A percentile compares a stretch with the other conserved stretches of the same genome.
Conservation (phyloP, 2,113 vertebrate genomes). For the Phyllostomus hastatus region DNA sequence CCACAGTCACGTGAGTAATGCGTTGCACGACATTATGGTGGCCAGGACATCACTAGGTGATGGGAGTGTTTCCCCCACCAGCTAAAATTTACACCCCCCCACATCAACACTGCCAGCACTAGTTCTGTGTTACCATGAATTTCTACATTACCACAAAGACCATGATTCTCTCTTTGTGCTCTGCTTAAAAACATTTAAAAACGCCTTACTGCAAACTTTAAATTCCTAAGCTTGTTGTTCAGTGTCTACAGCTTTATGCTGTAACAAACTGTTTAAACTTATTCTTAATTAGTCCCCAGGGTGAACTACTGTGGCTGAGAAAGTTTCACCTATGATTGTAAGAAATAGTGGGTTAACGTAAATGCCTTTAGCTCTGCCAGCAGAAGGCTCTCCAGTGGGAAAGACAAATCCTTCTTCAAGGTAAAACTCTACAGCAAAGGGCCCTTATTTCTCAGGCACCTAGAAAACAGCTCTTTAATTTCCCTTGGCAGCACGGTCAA, state of each 20-base stretch:
- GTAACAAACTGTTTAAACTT: neutral
- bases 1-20: neutral
- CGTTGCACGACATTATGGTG: accelerated
- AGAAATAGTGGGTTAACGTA: neutral
- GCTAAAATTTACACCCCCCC: neutral
- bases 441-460: neutral
- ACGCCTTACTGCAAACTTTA: neutral
- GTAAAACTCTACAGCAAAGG: neutral
- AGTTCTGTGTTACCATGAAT: neutral
- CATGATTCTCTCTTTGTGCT: neutral
- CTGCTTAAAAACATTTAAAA: neutral
- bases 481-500: neutral
- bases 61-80: neutral
- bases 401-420: neutral
- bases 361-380: neutral
- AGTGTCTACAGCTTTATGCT: neutral
- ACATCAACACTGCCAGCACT: accelerated
- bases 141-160: neutral
- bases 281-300: neutral
- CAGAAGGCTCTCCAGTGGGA: neutral
- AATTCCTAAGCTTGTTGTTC: neutral
- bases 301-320: neutral
- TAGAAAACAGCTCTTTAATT: neutral
- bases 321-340: neutral
- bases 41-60: neutral